Conservation (phyloP, 1,140 invertebrate species). For the Condylostylus longicornis region DNA sequence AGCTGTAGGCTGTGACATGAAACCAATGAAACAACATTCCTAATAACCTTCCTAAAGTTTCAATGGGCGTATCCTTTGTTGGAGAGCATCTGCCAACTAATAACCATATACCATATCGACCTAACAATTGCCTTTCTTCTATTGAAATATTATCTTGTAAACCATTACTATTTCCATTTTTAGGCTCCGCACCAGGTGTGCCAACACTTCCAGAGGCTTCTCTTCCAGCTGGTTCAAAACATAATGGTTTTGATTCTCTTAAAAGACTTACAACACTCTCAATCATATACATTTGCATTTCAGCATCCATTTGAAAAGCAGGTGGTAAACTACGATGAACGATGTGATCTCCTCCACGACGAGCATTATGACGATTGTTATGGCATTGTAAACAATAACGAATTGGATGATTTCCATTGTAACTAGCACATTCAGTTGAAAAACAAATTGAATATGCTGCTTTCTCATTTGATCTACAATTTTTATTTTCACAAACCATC, state of each 20-base stretch:
- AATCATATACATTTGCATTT: constrained; percentile 85
- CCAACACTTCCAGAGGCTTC: constrained; percentile 11
- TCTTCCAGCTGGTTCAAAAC: constrained; percentile 43
- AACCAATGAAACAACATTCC: constrained; percentile 99
- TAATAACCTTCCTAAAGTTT: constrained; percentile 79
- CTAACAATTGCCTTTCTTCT: constrained; percentile 77
- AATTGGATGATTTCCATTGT: constrained; percentile 90
- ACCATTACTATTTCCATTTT: constrained; percentile 16
- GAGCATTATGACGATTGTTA: constrained; percentile 72
- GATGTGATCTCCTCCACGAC: constrained; percentile 74
- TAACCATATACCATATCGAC: constrained; percentile 90
- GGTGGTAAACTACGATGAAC: constrained; percentile 71
- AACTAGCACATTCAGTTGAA: constrained; percentile 88
- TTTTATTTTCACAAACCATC: constrained; percentile 95
- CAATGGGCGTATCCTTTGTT: constrained; percentile 64
- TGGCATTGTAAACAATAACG: constrained; percentile 86
- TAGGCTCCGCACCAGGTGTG: constrained; percentile 14
- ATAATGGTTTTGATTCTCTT: constrained; percentile 62
- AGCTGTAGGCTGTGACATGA: constrained; percentile 89
- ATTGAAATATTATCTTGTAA: constrained; percentile 44
- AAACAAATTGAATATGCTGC: constrained; percentile 94
- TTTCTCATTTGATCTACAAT: constrained; percentile 82
- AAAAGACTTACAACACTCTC: constrained; percentile 87
- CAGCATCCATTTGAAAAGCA: constrained; percentile 74
- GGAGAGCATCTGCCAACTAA: constrained; percentile 87